phyloP scores from a whole-genome alignment of 2,113 vertebrate genomes.

The Muntiacus reevesi region DNA sequence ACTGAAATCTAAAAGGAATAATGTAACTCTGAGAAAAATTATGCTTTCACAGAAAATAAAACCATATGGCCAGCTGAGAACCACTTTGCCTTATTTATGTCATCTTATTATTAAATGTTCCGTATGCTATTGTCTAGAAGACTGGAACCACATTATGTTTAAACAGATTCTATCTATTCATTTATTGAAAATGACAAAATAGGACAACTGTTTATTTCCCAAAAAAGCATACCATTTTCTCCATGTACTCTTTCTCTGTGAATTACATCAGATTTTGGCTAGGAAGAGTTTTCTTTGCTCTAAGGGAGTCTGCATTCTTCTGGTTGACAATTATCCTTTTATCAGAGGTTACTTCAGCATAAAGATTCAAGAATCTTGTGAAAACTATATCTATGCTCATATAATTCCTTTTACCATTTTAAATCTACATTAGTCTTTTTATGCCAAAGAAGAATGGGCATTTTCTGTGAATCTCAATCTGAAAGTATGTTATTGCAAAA shows the following conservation, averaged over 20 bases:
- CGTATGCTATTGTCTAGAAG: conserved; percentile 45
- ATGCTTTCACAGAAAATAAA: conserved; percentile 49
- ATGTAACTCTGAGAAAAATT: conserved; percentile 42
- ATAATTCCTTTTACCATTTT: neutral
- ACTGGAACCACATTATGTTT: conserved; percentile 6
- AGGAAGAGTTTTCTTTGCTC: neutral
- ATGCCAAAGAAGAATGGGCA: neutral
- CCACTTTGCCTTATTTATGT: conserved; percentile 27
- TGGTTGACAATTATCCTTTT: neutral
- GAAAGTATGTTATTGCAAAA: neutral
- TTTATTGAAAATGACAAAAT: conserved; percentile 35
- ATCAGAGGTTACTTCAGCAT: neutral
- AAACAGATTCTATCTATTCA: conserved; percentile 3
- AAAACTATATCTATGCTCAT: neutral
- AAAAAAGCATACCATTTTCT: neutral
- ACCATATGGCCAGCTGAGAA: conserved; percentile 61
- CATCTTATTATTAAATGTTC: conserved; percentile 50
- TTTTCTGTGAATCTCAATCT: neutral
- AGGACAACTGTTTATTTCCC: neutral
- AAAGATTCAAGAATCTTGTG: neutral
- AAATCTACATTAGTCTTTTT: neutral
- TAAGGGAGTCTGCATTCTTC: neutral
- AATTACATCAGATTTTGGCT: neutral
- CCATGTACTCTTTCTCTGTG: neutral
- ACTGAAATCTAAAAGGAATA: conserved; percentile 29